Conservation (phyloP, 1,140 invertebrate genomes). For the Pseudomyrmex sp. region DNA sequence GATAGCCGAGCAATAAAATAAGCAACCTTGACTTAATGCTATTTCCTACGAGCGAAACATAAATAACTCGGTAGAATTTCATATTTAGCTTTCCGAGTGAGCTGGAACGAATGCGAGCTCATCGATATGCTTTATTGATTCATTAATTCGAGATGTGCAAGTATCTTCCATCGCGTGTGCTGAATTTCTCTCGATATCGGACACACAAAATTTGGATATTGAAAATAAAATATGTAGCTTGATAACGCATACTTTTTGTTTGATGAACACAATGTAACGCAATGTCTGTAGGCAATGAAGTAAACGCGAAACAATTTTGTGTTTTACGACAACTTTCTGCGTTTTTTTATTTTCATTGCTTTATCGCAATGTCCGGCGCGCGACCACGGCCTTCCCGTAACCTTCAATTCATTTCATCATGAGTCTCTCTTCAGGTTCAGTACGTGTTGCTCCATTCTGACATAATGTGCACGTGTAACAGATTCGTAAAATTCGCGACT, state of each 20-base stretch:
- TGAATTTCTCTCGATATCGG: background rate
- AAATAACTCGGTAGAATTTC: constrained; percentile 31
- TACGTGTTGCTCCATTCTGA: constrained; percentile 54
- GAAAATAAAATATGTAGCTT: constrained; percentile 2
- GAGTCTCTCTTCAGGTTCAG: constrained; percentile 16
- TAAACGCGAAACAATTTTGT: background rate
- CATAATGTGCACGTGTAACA: constrained; percentile 3
- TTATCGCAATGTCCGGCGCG: background rate
- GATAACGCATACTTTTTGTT: no score
- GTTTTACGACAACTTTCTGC: constrained; percentile 11
- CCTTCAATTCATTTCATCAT: constrained; percentile 44
- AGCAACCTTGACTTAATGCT: background rate
- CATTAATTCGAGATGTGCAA: constrained; percentile 1
- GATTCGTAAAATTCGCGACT: background rate
- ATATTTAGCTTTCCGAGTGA: constrained; percentile 16
- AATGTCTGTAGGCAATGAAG: background rate
- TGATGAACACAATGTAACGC: no score
- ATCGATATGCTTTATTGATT: constrained; percentile 11
- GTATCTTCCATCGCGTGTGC: background rate
- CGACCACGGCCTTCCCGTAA: constrained; percentile 9
- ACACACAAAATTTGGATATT: background rate
- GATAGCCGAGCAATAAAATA: background rate
- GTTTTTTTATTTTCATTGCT: constrained; percentile 3
- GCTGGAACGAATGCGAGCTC: background rate
- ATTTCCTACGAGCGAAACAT: constrained; percentile 24